Conservation (phyloP, 2,888 invertebrate genomes). For the Tetanocera ferruginea region DNA sequence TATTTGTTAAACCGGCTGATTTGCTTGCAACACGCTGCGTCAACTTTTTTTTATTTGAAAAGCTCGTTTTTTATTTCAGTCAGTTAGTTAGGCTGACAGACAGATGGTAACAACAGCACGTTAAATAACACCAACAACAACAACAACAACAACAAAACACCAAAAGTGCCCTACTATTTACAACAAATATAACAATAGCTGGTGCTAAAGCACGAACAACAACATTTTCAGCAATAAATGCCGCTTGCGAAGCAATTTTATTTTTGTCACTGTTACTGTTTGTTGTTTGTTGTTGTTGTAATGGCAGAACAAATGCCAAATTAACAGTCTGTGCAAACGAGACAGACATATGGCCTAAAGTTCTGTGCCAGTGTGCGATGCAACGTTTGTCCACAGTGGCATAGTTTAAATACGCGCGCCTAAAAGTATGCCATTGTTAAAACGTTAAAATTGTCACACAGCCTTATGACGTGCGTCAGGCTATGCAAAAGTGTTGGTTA, state of each 20-base stretch:
- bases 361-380: background rate
- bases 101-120: background rate
- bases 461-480: background rate
- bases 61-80: background rate
- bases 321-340: background rate
- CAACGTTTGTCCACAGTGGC: no score
- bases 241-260: background rate
- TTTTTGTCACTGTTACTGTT: background rate
- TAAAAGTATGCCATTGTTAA: slow-evolving; percentile 9
- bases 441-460: slow-evolving; percentile 12
- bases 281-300: slow-evolving; percentile 12
- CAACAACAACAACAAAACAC: slow-evolving; percentile 22
- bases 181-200: background rate
- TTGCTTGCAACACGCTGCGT: no score
- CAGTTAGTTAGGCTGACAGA: background rate
- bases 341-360: background rate
- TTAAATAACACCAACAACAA: slow-evolving; percentile 8
- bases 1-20: background rate
- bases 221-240: slow-evolving; percentile 1
- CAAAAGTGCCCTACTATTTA: background rate
- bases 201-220: background rate
- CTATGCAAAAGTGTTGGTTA: no score
- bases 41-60: background rate
- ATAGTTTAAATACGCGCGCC: background rate
- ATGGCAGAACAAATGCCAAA: background rate